A percentile compares a stretch with the other conserved stretches of the same genome.
Evolutionary conservation across 2,888 invertebrate genomes (phyloP).

Genomic region (Melangyna quadrimaculata): DNA sequence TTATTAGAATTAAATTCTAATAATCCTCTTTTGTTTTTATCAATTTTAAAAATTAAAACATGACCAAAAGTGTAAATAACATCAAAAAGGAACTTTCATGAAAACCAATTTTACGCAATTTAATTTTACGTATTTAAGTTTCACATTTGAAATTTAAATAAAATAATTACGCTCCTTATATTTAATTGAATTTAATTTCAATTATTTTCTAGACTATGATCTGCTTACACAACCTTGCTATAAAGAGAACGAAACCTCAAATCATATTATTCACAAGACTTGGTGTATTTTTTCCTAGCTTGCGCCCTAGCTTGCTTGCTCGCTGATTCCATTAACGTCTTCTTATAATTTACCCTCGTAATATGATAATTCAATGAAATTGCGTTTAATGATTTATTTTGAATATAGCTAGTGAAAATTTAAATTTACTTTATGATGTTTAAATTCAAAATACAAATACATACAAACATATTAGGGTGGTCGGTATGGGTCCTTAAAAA

Average conservation of each 20-base stretch:
- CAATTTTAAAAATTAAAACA: no score
- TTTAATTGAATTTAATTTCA: slow-evolving; percentile 9
- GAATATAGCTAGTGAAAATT: background rate
- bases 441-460: background rate
- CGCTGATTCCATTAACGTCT: background rate
- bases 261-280: background rate
- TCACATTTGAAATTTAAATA: slow-evolving; percentile 13
- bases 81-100: no score
- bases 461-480: no score
- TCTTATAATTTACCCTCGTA: background rate
- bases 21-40: no score
- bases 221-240: background rate
- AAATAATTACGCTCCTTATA: background rate
- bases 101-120: background rate
- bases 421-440: background rate
- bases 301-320: background rate
- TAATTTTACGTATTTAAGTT: background rate
- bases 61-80: no score
- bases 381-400: slow-evolving; percentile 9
- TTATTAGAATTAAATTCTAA: no score
- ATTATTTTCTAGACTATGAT: slow-evolving; percentile 16
- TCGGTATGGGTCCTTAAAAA: no score
- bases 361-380: slow-evolving; percentile 14
- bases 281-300: background rate
- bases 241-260: background rate